Conservation (phyloP, 1,140 invertebrate genomes). For the Leptinotarsa defecta region DNA sequence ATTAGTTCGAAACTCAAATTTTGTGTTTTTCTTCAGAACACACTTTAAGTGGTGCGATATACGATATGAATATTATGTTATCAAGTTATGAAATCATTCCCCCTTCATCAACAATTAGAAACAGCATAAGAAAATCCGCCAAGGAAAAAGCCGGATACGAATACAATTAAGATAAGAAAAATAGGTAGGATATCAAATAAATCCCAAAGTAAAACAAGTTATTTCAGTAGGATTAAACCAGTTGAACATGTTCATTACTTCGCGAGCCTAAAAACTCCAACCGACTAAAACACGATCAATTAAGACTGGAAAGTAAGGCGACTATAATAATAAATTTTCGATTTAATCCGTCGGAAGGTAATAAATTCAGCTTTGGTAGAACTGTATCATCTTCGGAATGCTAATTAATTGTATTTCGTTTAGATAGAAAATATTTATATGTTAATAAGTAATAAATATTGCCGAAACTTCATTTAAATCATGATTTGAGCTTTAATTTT, state of each 20-base stretch:
- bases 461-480: not conserved
- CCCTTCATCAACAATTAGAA: too few relatives aligned
- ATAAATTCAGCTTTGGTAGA: constrained; percentile 31
- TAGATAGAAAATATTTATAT: constrained; percentile 6
- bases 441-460: not conserved
- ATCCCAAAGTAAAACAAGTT: not conserved
- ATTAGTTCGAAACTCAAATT: too few relatives aligned
- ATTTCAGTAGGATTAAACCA: constrained; percentile 10
- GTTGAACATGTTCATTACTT: constrained; percentile 15
- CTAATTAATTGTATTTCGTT: constrained; percentile 23
- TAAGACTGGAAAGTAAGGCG: constrained; percentile 25
- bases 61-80: too few relatives aligned
- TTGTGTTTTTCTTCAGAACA: too few relatives aligned
- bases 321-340: constrained; percentile 25
- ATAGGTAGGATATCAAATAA: not conserved
- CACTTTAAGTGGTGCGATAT: too few relatives aligned
- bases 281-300: constrained; percentile 25
- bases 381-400: constrained; percentile 32
- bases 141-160: too few relatives aligned
- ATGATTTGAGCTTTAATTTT: not conserved
- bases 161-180: constrained; percentile 6
- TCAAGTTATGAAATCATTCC: too few relatives aligned
- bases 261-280: constrained; percentile 11
- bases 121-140: too few relatives aligned
- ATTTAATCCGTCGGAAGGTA: constrained; percentile 29